Base-by-base conservation (phyloP, 2,113 vertebrate species). In the Pelecanus crispus region DNA sequence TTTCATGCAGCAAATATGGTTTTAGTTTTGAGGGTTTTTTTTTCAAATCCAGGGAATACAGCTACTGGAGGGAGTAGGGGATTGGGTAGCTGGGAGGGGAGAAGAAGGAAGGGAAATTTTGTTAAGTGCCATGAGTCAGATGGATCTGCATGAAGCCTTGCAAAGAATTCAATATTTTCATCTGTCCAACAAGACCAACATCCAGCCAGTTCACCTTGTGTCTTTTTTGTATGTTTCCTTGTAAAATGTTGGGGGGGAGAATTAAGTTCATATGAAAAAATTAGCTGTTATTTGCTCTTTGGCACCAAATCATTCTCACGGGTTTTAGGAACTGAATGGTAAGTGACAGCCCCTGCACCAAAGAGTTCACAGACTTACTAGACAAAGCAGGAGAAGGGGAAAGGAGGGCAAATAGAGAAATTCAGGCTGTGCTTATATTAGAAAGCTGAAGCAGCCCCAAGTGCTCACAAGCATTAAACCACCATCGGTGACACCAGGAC, bases 231-330 rank as follows among this genome's bases (percentile, higher is more conserved):
- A 31, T 32, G 8, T 32, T 68, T 82, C 14, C 49, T n/a, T 70
- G 19, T 47, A 42, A 83, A 86, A 66, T 1, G 3, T 4, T 17
- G 1, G 1, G 7, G 10, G 6, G 6, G 3, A 3, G 19, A 50
- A 68, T n/a, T 5, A 81, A 81, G 34, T 34, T 67, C 13, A 1
- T 40, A 29, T 17, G 40, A 59, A 86, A 94, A 73, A 24, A 17
- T 8, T 7, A 34, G 21, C 13, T 78, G 20, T 42, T 80, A 42
- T 32, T 81, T 81, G 12, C 8, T 58, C 19, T 63, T 87, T 52
- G 63, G 28, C 44, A 78, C 5, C 38, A 75, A 52, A 85, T 36
- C 13, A 25, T 20, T 78, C 38, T 85, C 79, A 45, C 17, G 10
- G n/a, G 22, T 77, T 86, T 8, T 55, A 78, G 65, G 32, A 79